Conservation (phyloP, 2,888 invertebrate species). For the Suillia variegata region DNA sequence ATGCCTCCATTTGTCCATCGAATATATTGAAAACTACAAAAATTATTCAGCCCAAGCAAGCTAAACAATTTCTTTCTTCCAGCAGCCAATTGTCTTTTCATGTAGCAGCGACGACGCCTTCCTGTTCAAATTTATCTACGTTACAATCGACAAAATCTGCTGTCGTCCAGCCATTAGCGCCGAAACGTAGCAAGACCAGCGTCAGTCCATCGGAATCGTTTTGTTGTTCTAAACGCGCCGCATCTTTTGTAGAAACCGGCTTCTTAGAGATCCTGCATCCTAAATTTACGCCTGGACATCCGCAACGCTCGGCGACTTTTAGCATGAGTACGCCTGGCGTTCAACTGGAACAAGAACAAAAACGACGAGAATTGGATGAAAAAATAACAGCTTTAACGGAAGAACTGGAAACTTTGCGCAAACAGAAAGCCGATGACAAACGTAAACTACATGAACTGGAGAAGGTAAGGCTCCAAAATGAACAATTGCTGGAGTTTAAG, state of each 20-base stretch:
- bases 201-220: constrained; percentile 62
- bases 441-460: constrained; percentile 90
- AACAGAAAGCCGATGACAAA: constrained; percentile 87
- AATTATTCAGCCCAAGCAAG: constrained; percentile 47
- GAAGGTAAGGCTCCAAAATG: constrained; percentile 84
- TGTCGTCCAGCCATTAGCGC: constrained; percentile 39
- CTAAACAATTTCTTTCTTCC: constrained; percentile 73
- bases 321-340: constrained; percentile 24
- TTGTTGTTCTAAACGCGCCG: constrained; percentile 67
- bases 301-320: constrained; percentile 69
- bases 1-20: constrained; percentile 12
- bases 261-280: constrained; percentile 89
- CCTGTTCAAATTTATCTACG: constrained; percentile 37
- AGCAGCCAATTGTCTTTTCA: constrained; percentile 68
- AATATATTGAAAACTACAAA: constrained; percentile 32
- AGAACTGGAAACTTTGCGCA: constrained; percentile 86
- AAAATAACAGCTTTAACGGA: constrained; percentile 82
- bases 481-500: constrained; percentile 93
- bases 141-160: constrained; percentile 39
- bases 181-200: constrained; percentile 54
- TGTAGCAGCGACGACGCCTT: constrained; percentile 36
- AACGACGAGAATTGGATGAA: constrained; percentile 62
- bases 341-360: neutral
- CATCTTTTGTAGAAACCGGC: constrained; percentile 88
- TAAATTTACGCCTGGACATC: constrained; percentile 84